Base-by-base conservation (phyloP, 2,113 vertebrate species). In the Etheostoma spectabile region DNA sequence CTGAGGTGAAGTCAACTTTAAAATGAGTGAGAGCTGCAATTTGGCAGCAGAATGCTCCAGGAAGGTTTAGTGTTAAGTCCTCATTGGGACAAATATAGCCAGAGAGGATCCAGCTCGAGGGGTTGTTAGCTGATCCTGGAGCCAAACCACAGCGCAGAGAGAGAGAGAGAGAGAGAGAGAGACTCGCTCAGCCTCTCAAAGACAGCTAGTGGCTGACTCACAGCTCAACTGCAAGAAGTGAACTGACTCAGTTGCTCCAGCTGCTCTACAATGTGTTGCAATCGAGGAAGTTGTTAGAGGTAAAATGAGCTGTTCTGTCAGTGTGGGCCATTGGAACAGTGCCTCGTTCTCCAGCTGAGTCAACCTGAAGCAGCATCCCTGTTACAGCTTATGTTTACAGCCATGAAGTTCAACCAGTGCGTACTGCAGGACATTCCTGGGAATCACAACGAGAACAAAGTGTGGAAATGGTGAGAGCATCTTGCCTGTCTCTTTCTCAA, bases 381-480 rank as follows among this genome's bases (percentile, higher is more conserved):
- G 42, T 86, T 87, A 70, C 82, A 42, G 10, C 38, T 42, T 42
- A 92, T 90, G 93, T 82, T 77, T 65, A 74, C 87, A 83, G 69
- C 57, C 69, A 95, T 94, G 95, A 95, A 95, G 85, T 92, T 90
- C 73, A 86, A 83, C 83, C 84, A 86, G 60, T 76, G 68, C 66
- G 64, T 80, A 13, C 75, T 80, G 42, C 90, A 86, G 68, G 88
- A 89, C 12, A 4, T 19, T 21, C 77, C 88, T 6, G 82, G 49
- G 1, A 84, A 64, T 66, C 56, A 63, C 76, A 33, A 51, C 1
- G 81, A 90, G 79, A 94, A 91, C 77, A 77, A 57, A 82, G 86
- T 79, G 55, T 91, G 91, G 90, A 94, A 93, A 88, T 91, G 95
- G 94, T 95, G 81, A 94, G 94, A 80, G 14, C 21, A 6, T 82